Base-by-base conservation (phyloP, 2,797 vertebrate species). In the Selene dorsalis region DNA sequence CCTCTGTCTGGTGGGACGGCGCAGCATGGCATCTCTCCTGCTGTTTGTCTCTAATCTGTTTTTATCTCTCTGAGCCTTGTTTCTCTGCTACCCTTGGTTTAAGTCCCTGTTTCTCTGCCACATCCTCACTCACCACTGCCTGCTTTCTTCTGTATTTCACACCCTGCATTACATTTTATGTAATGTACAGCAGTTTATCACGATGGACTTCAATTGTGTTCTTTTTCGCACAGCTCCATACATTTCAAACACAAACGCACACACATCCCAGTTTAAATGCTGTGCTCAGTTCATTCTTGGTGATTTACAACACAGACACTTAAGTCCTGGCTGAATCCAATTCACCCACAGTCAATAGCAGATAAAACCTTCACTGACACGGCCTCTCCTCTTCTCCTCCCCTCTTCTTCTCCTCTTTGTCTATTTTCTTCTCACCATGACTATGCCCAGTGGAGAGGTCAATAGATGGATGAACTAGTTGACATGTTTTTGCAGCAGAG, bases 31-130 rank as follows among this genome's bases (percentile, higher is more conserved):
- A 13, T 64, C 77, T 9, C 79, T 55, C 83, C 85, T 41, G 80
- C 86, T 81, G 87, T 73, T 82, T 57, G 35, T 48, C 72, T 82
- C 72, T 88, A 80, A 90, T 82, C 87, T 86, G 67, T 65, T 82
- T 77, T 75, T 77, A 77, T 85, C 84, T 84, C 77, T 61, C 63
- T 55, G 48, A 77, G 85, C 73, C 75, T 53, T 64, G 67, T 75
- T 85, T 81, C 79, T 75, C 38, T 57, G 56, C 79, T 53, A 65
- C 69, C 66, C 26, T 58, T 6, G 12, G 56, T 78, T 81, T 73
- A 73, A 84, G 47, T 78, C 73, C 30, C 71, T 32, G 52, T 64
- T 68, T 55, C 55, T 58, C 68, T 73, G 62, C 66, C 58, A 50
- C 16, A 67, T 78, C 78, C 73, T 79, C 70, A 64, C 62, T 66